Conservation (phyloP, 2,113 vertebrate species). For the Rhabdomys dilectus region DNA sequence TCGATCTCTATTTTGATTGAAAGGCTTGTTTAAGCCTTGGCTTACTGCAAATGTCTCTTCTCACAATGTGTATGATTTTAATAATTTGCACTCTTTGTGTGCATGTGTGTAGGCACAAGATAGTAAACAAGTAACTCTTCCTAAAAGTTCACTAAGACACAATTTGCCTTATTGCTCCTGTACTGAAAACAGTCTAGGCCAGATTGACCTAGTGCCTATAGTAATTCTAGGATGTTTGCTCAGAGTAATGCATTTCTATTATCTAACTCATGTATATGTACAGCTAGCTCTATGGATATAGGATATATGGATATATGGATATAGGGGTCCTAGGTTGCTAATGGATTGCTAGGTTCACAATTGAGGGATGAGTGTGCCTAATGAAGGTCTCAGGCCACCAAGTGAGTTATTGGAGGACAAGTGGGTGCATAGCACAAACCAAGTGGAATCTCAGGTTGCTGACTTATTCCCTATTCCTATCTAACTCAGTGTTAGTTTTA, state of each 20-base stretch:
- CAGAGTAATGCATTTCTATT: too few species aligned
- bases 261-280: too few species aligned
- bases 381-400: background rate
- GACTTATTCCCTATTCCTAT: background rate
- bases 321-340: background rate
- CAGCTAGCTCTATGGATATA: background rate
- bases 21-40: background rate
- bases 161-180: background rate
- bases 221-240: background rate
- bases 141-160: background rate
- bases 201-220: background rate
- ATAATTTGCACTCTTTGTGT: background rate
- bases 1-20: background rate
- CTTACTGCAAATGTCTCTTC: background rate
- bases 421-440: background rate
- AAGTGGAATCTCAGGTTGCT: too few species aligned
- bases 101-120: background rate
- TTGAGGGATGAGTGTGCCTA: background rate
- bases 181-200: too few species aligned
- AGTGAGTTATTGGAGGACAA: background rate
- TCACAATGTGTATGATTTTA: background rate
- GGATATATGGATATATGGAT: too few species aligned
- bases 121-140: background rate
- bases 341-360: background rate
- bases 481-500: background rate